Evolutionary conservation across 2,888 invertebrate species (phyloP).

Genomic region (Dryococelus australis): DNA sequence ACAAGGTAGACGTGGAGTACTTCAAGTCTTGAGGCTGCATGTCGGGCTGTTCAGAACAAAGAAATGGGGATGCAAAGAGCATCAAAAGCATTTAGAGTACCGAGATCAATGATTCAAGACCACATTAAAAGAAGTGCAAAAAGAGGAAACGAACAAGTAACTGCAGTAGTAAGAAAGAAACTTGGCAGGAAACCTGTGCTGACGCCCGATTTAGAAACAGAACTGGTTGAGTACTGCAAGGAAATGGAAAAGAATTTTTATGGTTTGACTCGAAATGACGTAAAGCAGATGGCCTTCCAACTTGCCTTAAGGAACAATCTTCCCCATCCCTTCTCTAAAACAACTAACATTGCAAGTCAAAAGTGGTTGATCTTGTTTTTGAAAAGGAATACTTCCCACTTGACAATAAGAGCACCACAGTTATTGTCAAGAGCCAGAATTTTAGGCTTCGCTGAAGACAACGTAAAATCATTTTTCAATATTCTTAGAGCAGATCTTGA

Average conservation of each 20-base stretch:
- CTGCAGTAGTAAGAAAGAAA: not conserved
- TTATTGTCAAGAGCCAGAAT: not conserved
- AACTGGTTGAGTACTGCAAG: too few species aligned
- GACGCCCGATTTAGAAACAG: too few species aligned
- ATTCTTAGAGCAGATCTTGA: not conserved
- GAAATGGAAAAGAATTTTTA: too few species aligned
- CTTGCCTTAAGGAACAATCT: too few species aligned
- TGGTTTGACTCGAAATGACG: too few species aligned
- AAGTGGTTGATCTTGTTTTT: conserved; percentile 22
- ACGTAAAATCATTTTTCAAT: not conserved
- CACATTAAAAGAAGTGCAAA: conserved; percentile 19
- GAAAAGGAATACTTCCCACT: conserved; percentile 3
- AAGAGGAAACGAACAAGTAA: not conserved
- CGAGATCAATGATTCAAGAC: conserved; percentile 10
- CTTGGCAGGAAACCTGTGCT: too few species aligned
- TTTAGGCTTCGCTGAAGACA: not conserved
- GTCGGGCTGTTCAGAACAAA: conserved; percentile 23
- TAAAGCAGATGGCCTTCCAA: too few species aligned
- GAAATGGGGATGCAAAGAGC: conserved; percentile 19
- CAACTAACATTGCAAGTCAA: not conserved
- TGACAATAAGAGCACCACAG: conserved; percentile 11
- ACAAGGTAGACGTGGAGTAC: conserved; percentile 12
- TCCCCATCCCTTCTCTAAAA: too few species aligned
- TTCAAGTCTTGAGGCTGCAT: conserved; percentile 17
- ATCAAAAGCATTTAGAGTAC: conserved; percentile 12